phyloP scores from a whole-genome alignment of 2,888 invertebrate species.

The Archaeoteleia sp. region DNA sequence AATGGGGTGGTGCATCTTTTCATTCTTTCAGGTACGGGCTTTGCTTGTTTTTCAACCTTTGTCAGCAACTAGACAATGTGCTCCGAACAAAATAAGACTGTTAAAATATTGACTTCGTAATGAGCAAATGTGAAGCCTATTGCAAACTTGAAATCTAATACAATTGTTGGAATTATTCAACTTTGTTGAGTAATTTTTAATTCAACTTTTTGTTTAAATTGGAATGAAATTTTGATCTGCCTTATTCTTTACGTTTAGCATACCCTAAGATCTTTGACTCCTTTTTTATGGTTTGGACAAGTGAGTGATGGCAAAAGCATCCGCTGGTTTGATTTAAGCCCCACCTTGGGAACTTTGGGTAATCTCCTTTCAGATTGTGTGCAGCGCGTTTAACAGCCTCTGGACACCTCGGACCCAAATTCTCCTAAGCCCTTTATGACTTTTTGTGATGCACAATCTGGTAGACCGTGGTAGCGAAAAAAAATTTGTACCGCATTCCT shows the following conservation, averaged over 20 bases:
- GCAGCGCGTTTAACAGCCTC: conserved; percentile 66
- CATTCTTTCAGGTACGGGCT: background rate
- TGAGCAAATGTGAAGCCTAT: too few relatives aligned
- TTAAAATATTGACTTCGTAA: too few relatives aligned
- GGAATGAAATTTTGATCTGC: too few relatives aligned
- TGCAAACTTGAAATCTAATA: too few relatives aligned
- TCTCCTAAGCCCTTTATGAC: conserved; percentile 63
- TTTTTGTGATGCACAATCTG: conserved; percentile 44
- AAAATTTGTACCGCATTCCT: conserved; percentile 43
- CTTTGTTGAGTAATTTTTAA: too few relatives aligned
- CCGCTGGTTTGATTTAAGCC: conserved; percentile 30
- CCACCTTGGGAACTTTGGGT: conserved; percentile 19
- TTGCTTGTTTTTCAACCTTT: background rate
- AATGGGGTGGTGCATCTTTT: conserved; percentile 52
- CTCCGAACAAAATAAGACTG: too few relatives aligned
- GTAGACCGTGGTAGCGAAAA: conserved; percentile 10
- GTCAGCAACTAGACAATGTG: too few relatives aligned
- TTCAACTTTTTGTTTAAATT: too few relatives aligned
- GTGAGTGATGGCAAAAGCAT: conserved; percentile 23
- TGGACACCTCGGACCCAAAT: conserved; percentile 47
- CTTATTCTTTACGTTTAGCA: too few relatives aligned
- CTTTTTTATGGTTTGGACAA: conserved; percentile 11
- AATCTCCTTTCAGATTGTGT: conserved; percentile 26
- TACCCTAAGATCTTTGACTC: too few relatives aligned
- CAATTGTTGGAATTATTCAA: too few relatives aligned